Percentiles rank a stretch among this genome's conserved stretches.
phyloP scores from a whole-genome alignment of 2,797 vertebrate genomes.

The Pogonophryne albipinna region DNA sequence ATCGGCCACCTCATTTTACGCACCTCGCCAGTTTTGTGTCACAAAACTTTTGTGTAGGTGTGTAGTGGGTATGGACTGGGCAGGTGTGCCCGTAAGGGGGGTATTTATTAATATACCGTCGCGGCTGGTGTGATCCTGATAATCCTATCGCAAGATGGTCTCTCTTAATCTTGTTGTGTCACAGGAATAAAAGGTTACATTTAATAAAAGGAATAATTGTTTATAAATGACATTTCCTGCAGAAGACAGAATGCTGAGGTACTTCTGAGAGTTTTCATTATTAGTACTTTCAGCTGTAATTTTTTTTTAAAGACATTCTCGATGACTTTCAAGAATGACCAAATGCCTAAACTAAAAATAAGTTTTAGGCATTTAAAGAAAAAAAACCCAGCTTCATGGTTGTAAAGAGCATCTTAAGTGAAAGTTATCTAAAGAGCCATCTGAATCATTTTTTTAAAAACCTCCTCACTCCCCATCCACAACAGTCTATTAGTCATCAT shows the following conservation, averaged over 20 bases:
- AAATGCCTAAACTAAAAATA: constrained; percentile 27
- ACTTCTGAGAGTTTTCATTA: not conserved
- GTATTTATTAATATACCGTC: no score
- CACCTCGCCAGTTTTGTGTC: no score
- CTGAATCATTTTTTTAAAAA: constrained; percentile 9
- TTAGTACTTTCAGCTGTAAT: constrained; percentile 5
- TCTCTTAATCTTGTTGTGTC: not conserved
- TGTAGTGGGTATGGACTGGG: no score
- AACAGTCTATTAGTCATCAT: constrained; percentile 22
- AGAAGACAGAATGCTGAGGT: not conserved
- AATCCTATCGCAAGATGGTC: no score
- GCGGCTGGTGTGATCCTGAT: no score
- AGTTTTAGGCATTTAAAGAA: constrained; percentile 22
- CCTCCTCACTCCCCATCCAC: constrained; percentile 8
- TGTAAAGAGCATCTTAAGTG: constrained; percentile 1
- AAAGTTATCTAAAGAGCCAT: constrained; percentile 31
- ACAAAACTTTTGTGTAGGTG: no score
- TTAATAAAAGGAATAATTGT: not conserved
- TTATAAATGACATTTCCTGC: not conserved
- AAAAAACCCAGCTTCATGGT: not conserved
- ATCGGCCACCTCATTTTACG: no score
- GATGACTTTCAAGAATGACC: not conserved
- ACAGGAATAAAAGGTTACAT: not conserved
- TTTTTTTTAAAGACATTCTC: not conserved
- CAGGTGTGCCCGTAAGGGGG: no score